Conservation (phyloP, 1,140 invertebrate genomes). For the Drosophila aff. region DNA sequence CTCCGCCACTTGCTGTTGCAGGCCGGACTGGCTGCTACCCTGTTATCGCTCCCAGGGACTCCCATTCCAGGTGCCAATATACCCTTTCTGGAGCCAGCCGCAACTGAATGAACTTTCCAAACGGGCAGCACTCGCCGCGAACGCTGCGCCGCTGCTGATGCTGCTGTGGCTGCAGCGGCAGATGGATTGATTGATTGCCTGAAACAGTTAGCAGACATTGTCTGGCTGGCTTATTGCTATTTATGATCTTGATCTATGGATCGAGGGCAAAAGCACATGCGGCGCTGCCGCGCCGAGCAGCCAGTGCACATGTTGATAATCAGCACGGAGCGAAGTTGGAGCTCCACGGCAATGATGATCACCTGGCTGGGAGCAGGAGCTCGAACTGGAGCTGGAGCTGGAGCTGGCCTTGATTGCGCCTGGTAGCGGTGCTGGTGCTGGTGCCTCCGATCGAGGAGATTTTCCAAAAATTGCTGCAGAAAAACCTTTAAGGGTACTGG, state of each 20-base stretch:
- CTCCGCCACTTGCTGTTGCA: constrained; percentile 30
- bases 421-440: constrained; percentile 11
- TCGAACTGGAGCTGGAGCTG: constrained; percentile 17
- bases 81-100: constrained; percentile 17
- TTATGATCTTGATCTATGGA: constrained; percentile 85
- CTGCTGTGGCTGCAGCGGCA: constrained; percentile 45
- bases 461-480: constrained; percentile 69
- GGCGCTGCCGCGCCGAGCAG: constrained; percentile 60
- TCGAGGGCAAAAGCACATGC: constrained; percentile 84
- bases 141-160: constrained; percentile 18
- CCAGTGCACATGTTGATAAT: constrained; percentile 81
- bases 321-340: constrained; percentile 58
- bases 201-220: constrained; percentile 85
- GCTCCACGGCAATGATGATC: constrained; percentile 13
- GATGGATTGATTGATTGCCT: constrained; percentile 85
- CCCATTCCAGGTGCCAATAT: constrained; percentile 15
- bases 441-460: constrained; percentile 71
- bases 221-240: constrained; percentile 84
- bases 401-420: constrained; percentile 70
- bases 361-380: constrained; percentile 46
- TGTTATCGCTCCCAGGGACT: constrained; percentile 14
- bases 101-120: constrained; percentile 83
- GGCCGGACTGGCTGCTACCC: constrained; percentile 23
- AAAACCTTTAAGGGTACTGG: constrained; percentile 75
- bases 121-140: constrained; percentile 65